These are phyloP conservation scores for Drosophila neotestacea DNA, from an alignment of 2,888 invertebrate genomes.

Conservation along the genomic window DNA sequence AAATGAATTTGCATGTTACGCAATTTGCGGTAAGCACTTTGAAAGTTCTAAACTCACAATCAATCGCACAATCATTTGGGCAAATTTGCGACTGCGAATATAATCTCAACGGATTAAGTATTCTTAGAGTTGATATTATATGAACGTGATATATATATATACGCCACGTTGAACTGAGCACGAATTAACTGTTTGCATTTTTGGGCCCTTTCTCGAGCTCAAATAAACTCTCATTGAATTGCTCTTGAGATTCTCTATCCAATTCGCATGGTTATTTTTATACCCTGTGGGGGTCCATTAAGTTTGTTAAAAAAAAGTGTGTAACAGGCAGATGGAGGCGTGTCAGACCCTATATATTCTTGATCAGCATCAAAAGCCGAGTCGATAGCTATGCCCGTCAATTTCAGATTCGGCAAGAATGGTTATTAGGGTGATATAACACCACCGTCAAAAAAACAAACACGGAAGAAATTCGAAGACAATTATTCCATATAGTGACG, in stretches of 20 bases:
- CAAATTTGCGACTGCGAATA: slow-evolving; percentile 27
- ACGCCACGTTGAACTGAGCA: slow-evolving; percentile 46
- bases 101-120: slow-evolving; percentile 41
- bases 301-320: too few relatives aligned
- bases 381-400: too few relatives aligned
- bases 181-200: not conserved
- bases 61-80: slow-evolving; percentile 40
- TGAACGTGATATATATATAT: slow-evolving; percentile 62
- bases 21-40: slow-evolving; percentile 39
- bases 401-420: too few relatives aligned
- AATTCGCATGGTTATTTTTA: slow-evolving; percentile 1
- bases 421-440: too few relatives aligned
- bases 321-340: too few relatives aligned
- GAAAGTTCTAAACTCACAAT: slow-evolving; percentile 27
- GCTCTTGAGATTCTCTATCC: slow-evolving; percentile 62
- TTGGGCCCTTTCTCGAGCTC: slow-evolving; percentile 17
- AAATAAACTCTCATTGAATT: slow-evolving; percentile 5
- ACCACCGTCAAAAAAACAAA: too few relatives aligned
- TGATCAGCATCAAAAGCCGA: too few relatives aligned
- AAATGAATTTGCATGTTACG: slow-evolving; percentile 61
- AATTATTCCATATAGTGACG: too few relatives aligned
- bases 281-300: too few relatives aligned
- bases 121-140: slow-evolving; percentile 42
- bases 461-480: too few relatives aligned
- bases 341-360: too few relatives aligned